Percentiles rank a stretch among this genome's conserved stretches.
phyloP scores from a whole-genome alignment of 2,797 vertebrate genomes.

The Cebuella pygmaea region DNA sequence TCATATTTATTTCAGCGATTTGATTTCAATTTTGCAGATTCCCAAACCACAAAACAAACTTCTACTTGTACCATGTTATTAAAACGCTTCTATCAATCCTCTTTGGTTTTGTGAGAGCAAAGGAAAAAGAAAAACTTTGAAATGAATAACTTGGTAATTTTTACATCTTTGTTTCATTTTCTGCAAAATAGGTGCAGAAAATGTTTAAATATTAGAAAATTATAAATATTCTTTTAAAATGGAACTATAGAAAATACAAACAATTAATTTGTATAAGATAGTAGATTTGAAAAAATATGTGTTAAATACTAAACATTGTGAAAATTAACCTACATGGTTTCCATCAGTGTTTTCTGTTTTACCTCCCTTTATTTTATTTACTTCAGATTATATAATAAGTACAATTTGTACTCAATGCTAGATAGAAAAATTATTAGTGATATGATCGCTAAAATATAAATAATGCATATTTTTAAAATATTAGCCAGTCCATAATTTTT shows the following conservation, averaged over 20 bases:
- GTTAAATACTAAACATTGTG: not conserved
- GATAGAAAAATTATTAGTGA: not conserved
- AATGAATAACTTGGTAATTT: not conserved
- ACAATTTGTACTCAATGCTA: not conserved
- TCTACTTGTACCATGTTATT: not conserved
- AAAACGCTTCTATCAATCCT: not conserved
- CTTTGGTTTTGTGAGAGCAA: not conserved
- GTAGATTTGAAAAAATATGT: not conserved
- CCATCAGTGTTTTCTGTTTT: not conserved
- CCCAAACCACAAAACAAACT: not conserved
- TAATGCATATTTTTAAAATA: not conserved
- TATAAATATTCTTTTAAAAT: slow-evolving; percentile 45
- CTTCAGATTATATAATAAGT: not conserved
- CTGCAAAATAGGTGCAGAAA: not conserved
- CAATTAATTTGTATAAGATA: not conserved
- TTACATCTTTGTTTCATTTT: not conserved
- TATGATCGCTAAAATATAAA: not conserved
- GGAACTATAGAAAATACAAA: slow-evolving; percentile 25
- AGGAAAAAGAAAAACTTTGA: not conserved
- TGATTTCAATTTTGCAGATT: not conserved
- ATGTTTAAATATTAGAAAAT: slow-evolving; percentile 35
- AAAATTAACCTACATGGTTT: not conserved
- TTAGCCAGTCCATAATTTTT: not conserved
- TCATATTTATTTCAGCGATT: not conserved
- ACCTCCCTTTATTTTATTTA: not conserved